These are phyloP conservation scores for Clarias pachynema DNA, from an alignment of 2,797 vertebrate species.

Conservation along the genomic window DNA sequence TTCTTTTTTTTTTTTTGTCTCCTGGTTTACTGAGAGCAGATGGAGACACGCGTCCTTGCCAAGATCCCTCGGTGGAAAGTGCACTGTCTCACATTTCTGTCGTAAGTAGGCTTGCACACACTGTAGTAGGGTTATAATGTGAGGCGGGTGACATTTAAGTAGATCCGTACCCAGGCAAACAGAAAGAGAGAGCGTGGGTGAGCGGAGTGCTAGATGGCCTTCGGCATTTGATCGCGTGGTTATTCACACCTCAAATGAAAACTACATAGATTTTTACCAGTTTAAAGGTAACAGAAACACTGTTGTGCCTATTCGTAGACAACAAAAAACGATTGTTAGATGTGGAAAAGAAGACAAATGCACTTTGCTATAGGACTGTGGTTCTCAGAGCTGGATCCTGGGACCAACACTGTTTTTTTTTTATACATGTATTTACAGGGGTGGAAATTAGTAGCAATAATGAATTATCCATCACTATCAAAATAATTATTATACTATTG, in stretches of 20 bases:
- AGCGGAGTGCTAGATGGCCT: constrained; percentile 36
- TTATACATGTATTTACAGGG: background rate
- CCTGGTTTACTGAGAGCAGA: constrained; percentile 61
- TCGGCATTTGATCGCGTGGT: constrained; percentile 36
- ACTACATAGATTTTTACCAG: constrained; percentile 24
- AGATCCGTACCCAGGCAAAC: constrained; percentile 39
- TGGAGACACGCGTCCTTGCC: constrained; percentile 49
- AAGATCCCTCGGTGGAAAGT: constrained; percentile 41
- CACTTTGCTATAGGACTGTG: background rate
- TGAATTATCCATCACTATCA: background rate
- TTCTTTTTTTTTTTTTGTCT: constrained; percentile 24
- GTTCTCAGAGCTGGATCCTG: background rate
- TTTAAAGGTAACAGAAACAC: constrained; percentile 25
- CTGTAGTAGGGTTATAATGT: constrained; percentile 31
- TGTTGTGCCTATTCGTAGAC: background rate
- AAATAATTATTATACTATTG: background rate
- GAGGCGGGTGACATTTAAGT: constrained; percentile 48
- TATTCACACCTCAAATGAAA: constrained; percentile 42
- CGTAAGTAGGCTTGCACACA: constrained; percentile 34
- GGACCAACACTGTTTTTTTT: too few species aligned
- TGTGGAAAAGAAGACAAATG: background rate
- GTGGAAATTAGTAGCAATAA: background rate
- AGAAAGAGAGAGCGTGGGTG: constrained; percentile 43
- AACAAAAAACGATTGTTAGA: background rate
- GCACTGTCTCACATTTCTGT: constrained; percentile 33